Conservation (phyloP, 1,140 invertebrate species). For the Drosophila insularis region DNA sequence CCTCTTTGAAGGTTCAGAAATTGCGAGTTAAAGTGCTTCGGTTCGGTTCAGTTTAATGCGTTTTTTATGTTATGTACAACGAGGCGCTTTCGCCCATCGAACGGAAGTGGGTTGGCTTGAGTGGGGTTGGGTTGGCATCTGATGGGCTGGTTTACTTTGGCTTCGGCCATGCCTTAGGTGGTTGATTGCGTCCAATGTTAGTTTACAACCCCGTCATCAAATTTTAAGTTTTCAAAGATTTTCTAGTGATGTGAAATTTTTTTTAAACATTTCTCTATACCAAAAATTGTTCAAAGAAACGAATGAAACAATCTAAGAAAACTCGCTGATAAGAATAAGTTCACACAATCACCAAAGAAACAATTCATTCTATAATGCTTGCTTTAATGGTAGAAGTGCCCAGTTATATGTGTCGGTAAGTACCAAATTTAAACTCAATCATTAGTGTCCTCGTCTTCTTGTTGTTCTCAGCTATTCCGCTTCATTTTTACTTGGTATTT, state of each 20-base stretch:
- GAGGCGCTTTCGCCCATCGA: conserved; percentile 56
- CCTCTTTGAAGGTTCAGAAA: conserved; percentile 57
- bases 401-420: no score
- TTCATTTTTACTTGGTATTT: no score
- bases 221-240: conserved; percentile 35
- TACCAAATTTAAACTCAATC: no score
- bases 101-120: conserved; percentile 23
- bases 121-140: conserved; percentile 31
- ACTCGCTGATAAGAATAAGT: no score
- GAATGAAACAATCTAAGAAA: no score
- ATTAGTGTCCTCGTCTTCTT: no score
- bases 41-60: conserved; percentile 58
- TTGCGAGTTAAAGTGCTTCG: conserved; percentile 66
- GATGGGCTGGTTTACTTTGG: conserved; percentile 10
- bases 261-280: no score
- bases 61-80: conserved; percentile 75
- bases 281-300: background rate
- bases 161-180: conserved; percentile 28
- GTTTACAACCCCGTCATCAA: conserved; percentile 46
- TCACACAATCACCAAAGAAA: no score
- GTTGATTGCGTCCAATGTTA: conserved; percentile 44
- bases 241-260: conserved; percentile 22
- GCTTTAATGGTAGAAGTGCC: no score
- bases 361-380: no score
- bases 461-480: no score